Percentiles rank a stretch among this genome's conserved stretches.
Conservation (phyloP, 2,113 vertebrate species). For the Felis chaus region DNA sequence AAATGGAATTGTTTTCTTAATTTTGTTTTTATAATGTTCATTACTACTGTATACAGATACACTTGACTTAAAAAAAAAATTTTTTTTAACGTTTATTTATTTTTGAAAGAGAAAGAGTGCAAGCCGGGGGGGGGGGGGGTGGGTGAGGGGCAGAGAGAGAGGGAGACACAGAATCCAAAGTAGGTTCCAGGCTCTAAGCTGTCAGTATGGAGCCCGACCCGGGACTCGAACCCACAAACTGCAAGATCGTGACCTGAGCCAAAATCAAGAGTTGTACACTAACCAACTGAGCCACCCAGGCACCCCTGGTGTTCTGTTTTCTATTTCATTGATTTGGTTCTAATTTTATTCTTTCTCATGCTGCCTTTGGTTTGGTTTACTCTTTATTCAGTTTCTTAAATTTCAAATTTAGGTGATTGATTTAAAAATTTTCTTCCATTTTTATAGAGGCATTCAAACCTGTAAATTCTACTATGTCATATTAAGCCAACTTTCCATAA, state of each 20-base stretch:
- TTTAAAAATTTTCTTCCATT: not conserved
- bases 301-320: not conserved
- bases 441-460: not conserved
- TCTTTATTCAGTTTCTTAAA: not conserved
- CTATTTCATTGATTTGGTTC: not conserved
- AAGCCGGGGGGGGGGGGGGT: no score
- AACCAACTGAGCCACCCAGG: no score
- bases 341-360: not conserved
- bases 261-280: no score
- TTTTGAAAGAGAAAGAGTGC: no score
- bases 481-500: not conserved
- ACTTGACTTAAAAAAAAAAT: not conserved
- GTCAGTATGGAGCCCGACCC: no score
- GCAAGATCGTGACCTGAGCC: no score
- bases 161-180: no score
- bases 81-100: no score
- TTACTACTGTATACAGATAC: not conserved
- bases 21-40: conserved; percentile 1
- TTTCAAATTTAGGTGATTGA: not conserved
- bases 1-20: not conserved
- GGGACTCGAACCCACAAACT: no score
- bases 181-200: no score
- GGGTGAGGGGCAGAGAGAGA: no score
- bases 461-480: not conserved
- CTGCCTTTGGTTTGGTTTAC: not conserved